These are phyloP conservation scores for Zygothrica quintamaculata DNA, from an alignment of 2,888 invertebrate genomes.

Conservation along the genomic window DNA sequence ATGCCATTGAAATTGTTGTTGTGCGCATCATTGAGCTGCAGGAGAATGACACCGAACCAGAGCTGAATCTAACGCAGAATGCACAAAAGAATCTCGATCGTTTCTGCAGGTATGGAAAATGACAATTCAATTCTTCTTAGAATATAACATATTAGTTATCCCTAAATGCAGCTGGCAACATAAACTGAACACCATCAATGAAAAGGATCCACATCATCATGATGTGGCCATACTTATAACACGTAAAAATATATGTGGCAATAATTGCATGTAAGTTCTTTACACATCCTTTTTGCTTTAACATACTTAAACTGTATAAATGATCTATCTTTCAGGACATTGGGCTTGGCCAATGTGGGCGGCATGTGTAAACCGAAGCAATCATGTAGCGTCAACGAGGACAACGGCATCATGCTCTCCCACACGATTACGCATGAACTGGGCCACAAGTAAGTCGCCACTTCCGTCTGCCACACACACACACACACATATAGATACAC, in stretches of 20 bases:
- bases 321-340: conserved; percentile 88
- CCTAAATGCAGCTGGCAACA: conserved; percentile 88
- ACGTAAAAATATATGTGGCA: conserved; percentile 89
- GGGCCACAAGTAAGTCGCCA: conserved; percentile 93
- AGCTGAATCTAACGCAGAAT: conserved; percentile 90
- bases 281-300: background rate
- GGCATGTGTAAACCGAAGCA: conserved; percentile 94
- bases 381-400: conserved; percentile 96
- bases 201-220: conserved; percentile 93
- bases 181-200: conserved; percentile 89
- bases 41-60: conserved; percentile 86
- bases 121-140: conserved; percentile 36
- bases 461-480: conserved; percentile 36
- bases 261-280: conserved; percentile 84
- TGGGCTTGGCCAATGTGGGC: conserved; percentile 95
- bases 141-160: background rate
- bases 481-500: background rate
- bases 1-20: conserved; percentile 95
- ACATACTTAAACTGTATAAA: conserved; percentile 30
- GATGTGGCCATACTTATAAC: conserved; percentile 95
- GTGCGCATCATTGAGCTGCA: conserved; percentile 92
- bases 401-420: conserved; percentile 94
- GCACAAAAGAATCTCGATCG: conserved; percentile 93
- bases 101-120: conserved; percentile 93
- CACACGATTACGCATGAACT: conserved; percentile 96